Evolutionary conservation across 1,140 invertebrate species (phyloP), one percentile per base, ranked within the genome.

Genomic region (Lepidurus arcticus): DNA sequence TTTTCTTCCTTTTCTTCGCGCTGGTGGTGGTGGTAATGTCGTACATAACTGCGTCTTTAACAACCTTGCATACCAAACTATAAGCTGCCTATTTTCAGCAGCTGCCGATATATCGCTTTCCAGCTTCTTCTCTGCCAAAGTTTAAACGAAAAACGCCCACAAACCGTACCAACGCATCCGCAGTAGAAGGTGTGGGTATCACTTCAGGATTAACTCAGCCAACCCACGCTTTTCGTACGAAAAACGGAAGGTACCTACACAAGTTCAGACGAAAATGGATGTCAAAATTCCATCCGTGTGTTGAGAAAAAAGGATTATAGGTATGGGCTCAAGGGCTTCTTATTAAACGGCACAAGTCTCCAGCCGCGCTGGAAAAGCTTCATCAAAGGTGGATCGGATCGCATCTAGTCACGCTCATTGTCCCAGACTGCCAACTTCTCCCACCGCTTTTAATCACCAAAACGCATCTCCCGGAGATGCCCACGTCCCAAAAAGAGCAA

Each of bases 371-470:
- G 53, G 53, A 65, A 65, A 65, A 65, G 53, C 53, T 65, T 65
- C 53, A 65, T 65, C 53, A 65, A 65, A 13, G 53, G 53, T 65
- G 53, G 53, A 21, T 65, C 53, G 53, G 53, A 65, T 65, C 53
- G 53, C 53, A 65, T 65, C 53, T 65, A 65, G 53, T 65, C 53
- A 65, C 53, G 53, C 53, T 65, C 53, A 65, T 65, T 65, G 53
- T 65, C 53, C 53, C 13, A 65, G 53, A 13, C 53, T 65, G 13
- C 53, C 21, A 65, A 65, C 53, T 65, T 65, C 53, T 13, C 53
- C 53, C 53, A 65, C 13, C n/a, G 53, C 53, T 65, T 65, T 65
- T 65, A 65, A 65, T 65, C 53, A 21, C n/a, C 9, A 13, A 13
- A 65, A 65, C 53, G 53, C 53, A 65, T 65, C 53, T 65, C 53